phyloP scores from a whole-genome alignment of 2,888 invertebrate genomes.

The Agrotis segetum region DNA sequence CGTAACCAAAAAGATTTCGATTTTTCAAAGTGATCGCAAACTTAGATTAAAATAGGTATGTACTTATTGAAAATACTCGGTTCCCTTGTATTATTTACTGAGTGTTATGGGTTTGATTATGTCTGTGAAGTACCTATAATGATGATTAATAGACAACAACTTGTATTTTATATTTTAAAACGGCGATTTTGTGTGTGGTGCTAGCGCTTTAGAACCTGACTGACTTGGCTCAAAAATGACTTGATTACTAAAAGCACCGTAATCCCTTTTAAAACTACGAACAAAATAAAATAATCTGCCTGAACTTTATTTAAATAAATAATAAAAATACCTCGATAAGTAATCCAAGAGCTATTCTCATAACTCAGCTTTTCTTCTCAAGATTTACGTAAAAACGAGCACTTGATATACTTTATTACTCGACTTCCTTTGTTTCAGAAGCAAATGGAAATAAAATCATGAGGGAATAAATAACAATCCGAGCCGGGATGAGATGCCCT shows the following conservation, averaged over 20 bases:
- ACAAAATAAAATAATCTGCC: background rate
- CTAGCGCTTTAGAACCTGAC: background rate
- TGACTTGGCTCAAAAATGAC: background rate
- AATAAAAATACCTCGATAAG: background rate
- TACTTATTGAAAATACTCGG: too few species aligned
- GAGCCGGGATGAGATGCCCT: conserved; percentile 35
- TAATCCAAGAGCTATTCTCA: conserved; percentile 1
- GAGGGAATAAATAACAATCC: conserved; percentile 58
- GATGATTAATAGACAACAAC: too few species aligned
- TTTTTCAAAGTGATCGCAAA: too few species aligned
- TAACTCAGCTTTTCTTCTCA: conserved; percentile 8
- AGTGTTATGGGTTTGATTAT: too few species aligned
- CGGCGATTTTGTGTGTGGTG: too few species aligned
- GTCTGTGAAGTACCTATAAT: too few species aligned
- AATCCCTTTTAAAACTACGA: background rate
- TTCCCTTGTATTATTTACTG: too few species aligned
- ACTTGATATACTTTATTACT: conserved; percentile 41
- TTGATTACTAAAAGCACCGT: background rate
- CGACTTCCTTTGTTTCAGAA: conserved; percentile 49
- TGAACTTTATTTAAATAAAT: background rate
- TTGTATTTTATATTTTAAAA: too few species aligned
- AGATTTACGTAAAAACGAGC: conserved; percentile 15
- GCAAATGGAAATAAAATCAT: conserved; percentile 54
- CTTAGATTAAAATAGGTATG: too few species aligned
- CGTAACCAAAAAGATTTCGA: too few species aligned